Base-by-base conservation (phyloP, 2,113 vertebrate species). In the Petrocephalus zakoni region DNA sequence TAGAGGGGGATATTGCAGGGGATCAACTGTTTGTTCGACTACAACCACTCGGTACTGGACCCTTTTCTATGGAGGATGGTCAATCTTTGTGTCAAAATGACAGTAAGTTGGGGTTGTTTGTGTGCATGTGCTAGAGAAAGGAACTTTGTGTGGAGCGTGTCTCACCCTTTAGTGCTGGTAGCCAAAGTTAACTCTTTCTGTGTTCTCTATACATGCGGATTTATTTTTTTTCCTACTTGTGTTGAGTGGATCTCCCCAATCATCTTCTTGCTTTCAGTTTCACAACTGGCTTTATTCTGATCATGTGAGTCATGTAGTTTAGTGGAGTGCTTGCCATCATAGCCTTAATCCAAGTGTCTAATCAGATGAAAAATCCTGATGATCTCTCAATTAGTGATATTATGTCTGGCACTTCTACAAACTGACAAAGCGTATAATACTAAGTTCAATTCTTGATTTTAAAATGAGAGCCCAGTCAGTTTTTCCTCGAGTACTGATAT, bases 51-150 rank as follows among this genome's bases (percentile, higher is more conserved):
- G 8, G 37, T 52, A 15, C 53, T 21, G 17, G 42, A 7, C 84
- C 11, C 34, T 56, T 56, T 37, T 19, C 15, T 37, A 89, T 89
- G 89, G 89, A 83, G 37, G 55, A 84, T 29, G 10, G 22, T 15
- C 34, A 82, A 5, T 34, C 78, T 47, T n/a, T 78, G 42, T 53
- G 42, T 17, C 68, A 47, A 5, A 46, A 84, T 9, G 11, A 87
- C 52, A 87, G 89, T 89, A 75, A 87, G 89, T 89, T 53, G 82
- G 1, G 47, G 85, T 2, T 37, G n/a, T 55, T 64, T 88, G 3
- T 87, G 46, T 15, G 61, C 29, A 83, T 89, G 88, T 64, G 10
- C 42, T 29, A 56, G 46, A 61, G 75, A 47, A 17, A 19, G 75
- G 15, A 88, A 9, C 61, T 29, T 83, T 83, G 25, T 42, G 78